Percentiles rank a stretch among this genome's conserved stretches.
phyloP scores from a whole-genome alignment of 2,113 vertebrate genomes.

The Cyanoramphus novaezelandiae region DNA sequence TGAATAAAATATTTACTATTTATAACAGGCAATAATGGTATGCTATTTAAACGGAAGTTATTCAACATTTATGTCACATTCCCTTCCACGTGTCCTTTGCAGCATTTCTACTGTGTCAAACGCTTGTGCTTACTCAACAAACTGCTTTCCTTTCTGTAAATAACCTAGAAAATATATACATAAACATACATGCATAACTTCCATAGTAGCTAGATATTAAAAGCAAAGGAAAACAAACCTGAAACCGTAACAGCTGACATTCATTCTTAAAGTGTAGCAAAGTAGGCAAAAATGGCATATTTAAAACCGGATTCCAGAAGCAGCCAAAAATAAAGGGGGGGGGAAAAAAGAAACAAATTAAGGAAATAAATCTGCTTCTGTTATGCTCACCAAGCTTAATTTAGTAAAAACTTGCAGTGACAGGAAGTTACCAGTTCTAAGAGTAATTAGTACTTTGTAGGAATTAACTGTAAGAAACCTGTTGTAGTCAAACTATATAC shows the following conservation, averaged over 20 bases:
- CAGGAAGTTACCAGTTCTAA: neutral
- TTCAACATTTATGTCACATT: neutral
- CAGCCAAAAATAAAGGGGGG: neutral
- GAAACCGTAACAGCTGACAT: neutral
- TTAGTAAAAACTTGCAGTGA: neutral
- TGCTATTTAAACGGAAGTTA: neutral
- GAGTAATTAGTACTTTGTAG: neutral
- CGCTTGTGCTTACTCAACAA: neutral
- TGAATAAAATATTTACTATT: neutral
- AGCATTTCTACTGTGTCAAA: neutral
- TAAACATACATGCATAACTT: neutral
- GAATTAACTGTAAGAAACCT: neutral
- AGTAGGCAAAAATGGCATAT: neutral
- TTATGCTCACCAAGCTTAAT: neutral
- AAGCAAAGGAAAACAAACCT: slow-evolving; percentile 1
- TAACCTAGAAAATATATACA: neutral
- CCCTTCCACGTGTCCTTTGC: neutral
- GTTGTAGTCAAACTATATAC: neutral
- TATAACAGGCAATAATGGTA: neutral
- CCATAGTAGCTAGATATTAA: neutral
- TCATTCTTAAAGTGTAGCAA: neutral
- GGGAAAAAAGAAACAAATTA: neutral
- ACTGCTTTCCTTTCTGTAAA: neutral
- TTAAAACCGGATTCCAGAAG: neutral
- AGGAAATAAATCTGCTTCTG: neutral